phyloP scores from a whole-genome alignment of 2,888 invertebrate genomes.

The Heliconius ethilla region DNA sequence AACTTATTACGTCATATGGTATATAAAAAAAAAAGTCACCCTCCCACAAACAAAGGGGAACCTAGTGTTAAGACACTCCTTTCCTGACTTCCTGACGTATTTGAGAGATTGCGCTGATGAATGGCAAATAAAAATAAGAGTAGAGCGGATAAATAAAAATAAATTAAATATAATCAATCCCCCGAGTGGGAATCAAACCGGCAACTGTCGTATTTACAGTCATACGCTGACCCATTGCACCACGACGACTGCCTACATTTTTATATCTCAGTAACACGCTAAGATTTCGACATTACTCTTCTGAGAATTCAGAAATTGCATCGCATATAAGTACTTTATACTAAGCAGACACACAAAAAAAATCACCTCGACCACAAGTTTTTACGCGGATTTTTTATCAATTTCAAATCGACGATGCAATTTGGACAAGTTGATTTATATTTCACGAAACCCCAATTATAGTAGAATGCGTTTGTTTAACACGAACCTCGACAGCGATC shows the following conservation, averaged over 20 bases:
- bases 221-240: not conserved
- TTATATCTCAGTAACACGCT: not conserved
- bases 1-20: not conserved
- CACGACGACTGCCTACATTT: not conserved
- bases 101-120: not conserved
- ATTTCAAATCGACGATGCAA: conserved; percentile 30
- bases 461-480: conserved; percentile 24
- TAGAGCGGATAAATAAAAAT: not conserved
- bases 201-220: not conserved
- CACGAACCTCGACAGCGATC: conserved; percentile 12
- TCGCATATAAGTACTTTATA: not conserved
- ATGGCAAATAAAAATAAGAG: not conserved
- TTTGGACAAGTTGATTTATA: conserved; percentile 36
- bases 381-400: conserved; percentile 31
- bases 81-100: not conserved
- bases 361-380: conserved; percentile 28
- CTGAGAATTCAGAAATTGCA: conserved; percentile 25
- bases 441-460: conserved; percentile 30
- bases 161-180: not conserved
- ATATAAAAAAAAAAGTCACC: not conserved
- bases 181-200: not conserved
- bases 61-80: not conserved
- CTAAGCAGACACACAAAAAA: conserved; percentile 20
- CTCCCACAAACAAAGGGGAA: not conserved
- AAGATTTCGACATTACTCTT: conserved; percentile 4